Conservation (phyloP, 2,113 vertebrate genomes). For the Polypterus senegalus region DNA sequence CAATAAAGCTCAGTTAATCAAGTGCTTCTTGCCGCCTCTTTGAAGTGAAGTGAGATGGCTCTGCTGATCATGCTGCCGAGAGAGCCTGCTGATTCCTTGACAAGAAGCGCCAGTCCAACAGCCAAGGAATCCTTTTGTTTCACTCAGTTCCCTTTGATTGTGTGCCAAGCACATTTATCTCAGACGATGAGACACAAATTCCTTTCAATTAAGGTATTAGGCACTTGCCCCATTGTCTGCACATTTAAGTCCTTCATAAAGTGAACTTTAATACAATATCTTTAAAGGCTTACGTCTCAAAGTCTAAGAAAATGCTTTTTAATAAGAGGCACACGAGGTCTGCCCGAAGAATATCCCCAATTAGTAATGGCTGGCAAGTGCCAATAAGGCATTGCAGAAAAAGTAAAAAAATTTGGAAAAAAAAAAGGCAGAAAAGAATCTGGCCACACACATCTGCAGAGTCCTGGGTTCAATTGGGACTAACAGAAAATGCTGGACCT, state of each 20-base stretch:
- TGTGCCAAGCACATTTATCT: neutral
- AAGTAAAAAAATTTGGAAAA: no score
- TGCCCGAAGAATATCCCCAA: no score
- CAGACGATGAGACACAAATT: neutral
- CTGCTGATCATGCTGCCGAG: neutral
- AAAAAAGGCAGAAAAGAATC: no score
- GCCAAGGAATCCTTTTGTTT: constrained; percentile 3
- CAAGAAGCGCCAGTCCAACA: neutral
- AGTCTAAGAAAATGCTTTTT: no score
- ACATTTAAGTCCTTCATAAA: neutral
- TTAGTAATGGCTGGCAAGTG: no score
- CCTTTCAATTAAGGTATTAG: constrained; percentile 3
- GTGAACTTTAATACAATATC: neutral
- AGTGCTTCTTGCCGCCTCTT: neutral
- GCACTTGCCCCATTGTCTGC: neutral
- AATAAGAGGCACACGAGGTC: no score
- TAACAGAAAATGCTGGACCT: no score
- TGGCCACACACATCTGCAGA: no score
- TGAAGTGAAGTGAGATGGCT: neutral
- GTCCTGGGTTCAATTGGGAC: no score
- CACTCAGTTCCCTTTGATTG: neutral
- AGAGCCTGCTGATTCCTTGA: neutral
- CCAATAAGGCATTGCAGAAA: no score
- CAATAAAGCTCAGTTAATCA: neutral
- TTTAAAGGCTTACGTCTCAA: no score